Conservation (phyloP, 92 coral and sea anemone species). For the Plumapathes pennacea region DNA sequence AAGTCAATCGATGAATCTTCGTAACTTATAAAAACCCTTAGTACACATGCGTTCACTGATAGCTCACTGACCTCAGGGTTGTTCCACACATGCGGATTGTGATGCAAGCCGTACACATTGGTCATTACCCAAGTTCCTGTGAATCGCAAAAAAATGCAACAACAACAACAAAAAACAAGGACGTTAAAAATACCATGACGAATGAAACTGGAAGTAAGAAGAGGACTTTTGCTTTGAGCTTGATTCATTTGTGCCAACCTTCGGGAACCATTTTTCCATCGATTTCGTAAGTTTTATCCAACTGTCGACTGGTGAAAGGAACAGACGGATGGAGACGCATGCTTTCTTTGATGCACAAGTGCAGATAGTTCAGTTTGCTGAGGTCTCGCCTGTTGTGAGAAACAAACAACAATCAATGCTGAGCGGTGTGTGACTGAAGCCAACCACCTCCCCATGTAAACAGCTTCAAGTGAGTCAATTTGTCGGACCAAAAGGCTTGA, state of each 20-base stretch:
- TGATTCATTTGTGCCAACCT: no score
- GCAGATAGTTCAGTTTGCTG: conserved; percentile 41
- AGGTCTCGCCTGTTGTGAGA: conserved; percentile 57
- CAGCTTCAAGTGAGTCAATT: no score
- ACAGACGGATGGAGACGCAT: conserved; percentile 61
- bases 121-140: conserved; percentile 59
- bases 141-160: not conserved
- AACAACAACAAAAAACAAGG: no score
- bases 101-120: conserved; percentile 51
- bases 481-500: no score
- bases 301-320: conserved; percentile 54
- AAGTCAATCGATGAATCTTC: no score
- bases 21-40: not conserved
- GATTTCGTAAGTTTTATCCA: conserved; percentile 51
- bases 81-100: conserved; percentile 71
- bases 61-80: conserved; percentile 46
- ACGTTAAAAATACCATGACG: no score
- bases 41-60: not conserved
- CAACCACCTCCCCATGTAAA: no score
- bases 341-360: conserved; percentile 57
- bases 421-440: no score
- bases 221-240: no score
- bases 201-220: no score
- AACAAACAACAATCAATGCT: no score
- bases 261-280: conserved; percentile 66